These are phyloP conservation scores for Macrocentrus cingulum DNA, from an alignment of 1,140 invertebrate genomes.

Conservation along the genomic window DNA sequence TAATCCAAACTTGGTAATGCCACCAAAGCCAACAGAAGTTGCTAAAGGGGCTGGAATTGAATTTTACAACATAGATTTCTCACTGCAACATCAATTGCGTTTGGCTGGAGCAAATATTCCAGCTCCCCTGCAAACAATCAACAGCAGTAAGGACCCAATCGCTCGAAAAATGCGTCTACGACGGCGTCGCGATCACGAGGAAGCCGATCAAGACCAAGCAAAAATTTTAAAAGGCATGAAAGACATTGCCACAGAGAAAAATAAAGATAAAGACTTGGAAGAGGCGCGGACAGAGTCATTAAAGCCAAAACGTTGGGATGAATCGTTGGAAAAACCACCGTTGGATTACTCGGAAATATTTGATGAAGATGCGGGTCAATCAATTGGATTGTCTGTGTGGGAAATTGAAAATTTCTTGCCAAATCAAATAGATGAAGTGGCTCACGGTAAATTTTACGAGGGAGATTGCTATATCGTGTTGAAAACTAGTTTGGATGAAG, in stretches of 20 bases:
- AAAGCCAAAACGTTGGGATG: conserved; percentile 89
- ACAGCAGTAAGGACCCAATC: conserved; percentile 74
- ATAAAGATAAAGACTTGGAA: conserved; percentile 65
- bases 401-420: conserved; percentile 99
- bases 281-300: conserved; percentile 69
- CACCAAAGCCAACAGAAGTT: conserved; percentile 88
- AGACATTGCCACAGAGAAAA: conserved; percentile 91
- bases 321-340: conserved; percentile 90
- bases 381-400: conserved; percentile 87
- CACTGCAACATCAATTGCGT: conserved; percentile 89
- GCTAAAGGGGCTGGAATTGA: conserved; percentile 81
- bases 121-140: conserved; percentile 67
- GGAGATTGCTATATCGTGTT: conserved; percentile 98
- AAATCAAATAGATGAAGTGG: conserved; percentile 86
- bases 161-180: conserved; percentile 82
- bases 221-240: conserved; percentile 97
- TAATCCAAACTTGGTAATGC: conserved; percentile 97
- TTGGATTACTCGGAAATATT: conserved; percentile 99
- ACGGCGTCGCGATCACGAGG: conserved; percentile 67
- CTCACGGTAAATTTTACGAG: conserved; percentile 98
- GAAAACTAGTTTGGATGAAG: conserved; percentile 86
- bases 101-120: conserved; percentile 88
- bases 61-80: conserved; percentile 99
- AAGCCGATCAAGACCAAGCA: conserved; percentile 82
- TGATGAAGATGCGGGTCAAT: conserved; percentile 94